Evolutionary conservation across 2,113 vertebrate genomes (phyloP), one percentile per base, ranked within the genome.

Genomic region (Rynchops niger): DNA sequence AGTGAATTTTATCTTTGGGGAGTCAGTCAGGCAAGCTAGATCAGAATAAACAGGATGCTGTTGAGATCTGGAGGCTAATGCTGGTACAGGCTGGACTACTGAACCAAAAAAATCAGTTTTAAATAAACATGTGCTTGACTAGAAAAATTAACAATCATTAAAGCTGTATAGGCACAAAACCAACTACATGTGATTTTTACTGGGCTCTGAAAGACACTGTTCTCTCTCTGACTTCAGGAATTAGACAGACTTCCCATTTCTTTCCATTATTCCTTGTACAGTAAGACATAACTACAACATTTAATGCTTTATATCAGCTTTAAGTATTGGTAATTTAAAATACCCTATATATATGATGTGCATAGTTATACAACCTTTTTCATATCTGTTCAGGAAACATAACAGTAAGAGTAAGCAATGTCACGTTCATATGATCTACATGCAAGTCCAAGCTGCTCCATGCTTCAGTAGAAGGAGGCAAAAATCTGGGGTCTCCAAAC

Each of bases 1-100:
- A 99, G 98, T 94, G 98, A 96, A 98, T 98, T 97, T 97, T 97
- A 97, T 98, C 98, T 99, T 98, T 89, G 95, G 98, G 98, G 98
- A 99, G 88, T 94, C 97, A 98, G 98, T 97, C 97, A 98, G 98
- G 98, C 98, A 98, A 97, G 97, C 96, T 95, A 72, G 58, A 98
- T 97, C 96, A 96, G 97, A 97, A 98, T 97, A 97, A 98, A 97
- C 97, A 98, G 97, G 97, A 98, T 94, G 97, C 96, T 92, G 71
- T 70, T 95, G 97, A 98, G 96, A 97, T 98, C 98, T 97, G 96
- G 97, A 97, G 98, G 98, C 97, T 95, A 97, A 98, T 84, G 95
- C 92, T 87, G 93, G 95, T 96, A 85, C 56, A 93, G 95, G 95
- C 90, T 96, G 95, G 97, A 96, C 95, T 97, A 96, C 86, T 96